Base-by-base conservation (phyloP, 2,797 vertebrate genomes). In the Aulostomus chinensis region DNA sequence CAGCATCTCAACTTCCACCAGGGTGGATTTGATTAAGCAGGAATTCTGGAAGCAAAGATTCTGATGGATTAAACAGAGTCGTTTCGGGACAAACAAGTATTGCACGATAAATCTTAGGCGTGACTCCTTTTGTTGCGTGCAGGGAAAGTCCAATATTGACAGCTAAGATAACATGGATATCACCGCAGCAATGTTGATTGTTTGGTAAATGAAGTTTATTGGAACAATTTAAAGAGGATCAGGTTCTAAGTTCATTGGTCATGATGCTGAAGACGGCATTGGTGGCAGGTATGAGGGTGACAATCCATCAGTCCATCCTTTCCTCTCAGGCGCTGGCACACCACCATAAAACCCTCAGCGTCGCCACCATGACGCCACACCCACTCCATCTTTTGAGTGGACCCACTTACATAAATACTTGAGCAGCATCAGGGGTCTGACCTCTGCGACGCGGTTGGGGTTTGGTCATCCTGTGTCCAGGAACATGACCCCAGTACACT, bases 11-110 rank as follows among this genome's bases (percentile, higher is more conserved):
- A 69, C 77, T 21, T 33, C 15, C 2, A 57, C 45, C 48, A 56
- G 58, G 35, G 52, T 69, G 66, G 79, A 84, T 87, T 87, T 85
- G 79, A 80, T 85, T 81, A 80, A 87, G 54, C 49, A 46, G 68
- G 42, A 74, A 65, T 67, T 78, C 60, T 75, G 71, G 68, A 71
- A 40, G 46, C 48, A 34, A 58, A 71, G 30, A 56, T 49, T 57
- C 53, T 52, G 2, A 2, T 62, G 73, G 84, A 86, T 81, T 84
- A 76, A 80, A 70, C 18, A 31, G 30, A 59, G 38, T 29, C 7
- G 60, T 48, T 31, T 49, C 36, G 21, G 33, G 38, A 18, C 36
- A 70, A 76, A 57, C 46, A 56, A 67, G 49, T 47, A 41, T 58
- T 31, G 26, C 32, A 5, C 35, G 40, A 55, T 60, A 53, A 56